Evolutionary conservation across 2,113 vertebrate species (phyloP).

Genomic region (Deroptyus accipitrinus): DNA sequence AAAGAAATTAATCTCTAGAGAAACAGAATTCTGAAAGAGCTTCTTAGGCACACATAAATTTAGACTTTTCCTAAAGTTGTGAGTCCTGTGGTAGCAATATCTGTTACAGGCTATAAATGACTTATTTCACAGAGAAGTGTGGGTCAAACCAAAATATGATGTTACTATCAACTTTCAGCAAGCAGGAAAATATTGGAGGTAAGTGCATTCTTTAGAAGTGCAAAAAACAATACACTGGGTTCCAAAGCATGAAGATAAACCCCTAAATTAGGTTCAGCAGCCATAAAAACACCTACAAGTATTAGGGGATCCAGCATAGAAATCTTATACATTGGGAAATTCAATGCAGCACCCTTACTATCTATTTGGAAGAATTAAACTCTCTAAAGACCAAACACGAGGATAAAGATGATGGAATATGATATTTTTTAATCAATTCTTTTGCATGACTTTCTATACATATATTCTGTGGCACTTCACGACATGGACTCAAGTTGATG

Average conservation of each 20-base stretch:
- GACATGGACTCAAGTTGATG: no score
- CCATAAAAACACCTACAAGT: not conserved
- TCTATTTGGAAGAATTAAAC: not conserved
- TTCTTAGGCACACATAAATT: fast-evolving
- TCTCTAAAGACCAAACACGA: not conserved
- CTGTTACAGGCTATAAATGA: not conserved
- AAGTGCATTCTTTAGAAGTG: not conserved
- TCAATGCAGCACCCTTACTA: not conserved
- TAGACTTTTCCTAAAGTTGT: not conserved
- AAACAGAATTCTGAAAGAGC: not conserved
- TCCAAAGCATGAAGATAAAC: not conserved
- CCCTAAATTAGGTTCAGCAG: not conserved
- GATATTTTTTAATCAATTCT: not conserved
- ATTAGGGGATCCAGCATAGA: not conserved
- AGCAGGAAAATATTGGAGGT: not conserved
- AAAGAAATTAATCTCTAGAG: not conserved
- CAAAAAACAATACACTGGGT: not conserved
- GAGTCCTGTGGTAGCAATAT: not conserved
- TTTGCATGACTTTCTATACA: not conserved
- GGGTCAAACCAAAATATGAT: not conserved
- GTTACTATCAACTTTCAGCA: not conserved
- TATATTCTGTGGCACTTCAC: not conserved
- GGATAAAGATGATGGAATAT: not conserved
- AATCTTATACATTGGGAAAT: not conserved
- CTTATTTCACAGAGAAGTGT: not conserved